A percentile compares a stretch with the other conserved stretches of the same genome.
Evolutionary conservation across 1,140 invertebrate species (phyloP).

Genomic region (Drosophila triauraria): DNA sequence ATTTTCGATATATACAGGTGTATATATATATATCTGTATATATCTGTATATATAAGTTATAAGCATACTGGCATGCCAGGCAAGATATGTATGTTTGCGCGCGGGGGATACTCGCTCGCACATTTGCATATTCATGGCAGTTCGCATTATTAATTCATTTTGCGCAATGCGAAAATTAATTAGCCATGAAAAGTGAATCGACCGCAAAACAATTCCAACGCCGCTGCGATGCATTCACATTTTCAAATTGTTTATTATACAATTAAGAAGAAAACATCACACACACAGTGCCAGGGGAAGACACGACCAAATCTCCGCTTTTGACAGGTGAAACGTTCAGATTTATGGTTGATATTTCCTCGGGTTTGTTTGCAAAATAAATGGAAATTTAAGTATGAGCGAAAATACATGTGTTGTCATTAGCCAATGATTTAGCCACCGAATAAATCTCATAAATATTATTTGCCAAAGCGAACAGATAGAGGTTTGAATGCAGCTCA

Average conservation of each 20-base stretch:
- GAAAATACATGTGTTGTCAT: conserved; percentile 62
- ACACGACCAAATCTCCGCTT: conserved; percentile 24
- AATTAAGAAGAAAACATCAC: conserved; percentile 25
- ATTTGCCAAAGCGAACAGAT: not conserved
- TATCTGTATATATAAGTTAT: conserved; percentile 6
- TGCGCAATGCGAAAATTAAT: conserved; percentile 83
- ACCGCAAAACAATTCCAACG: conserved; percentile 73
- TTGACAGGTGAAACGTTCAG: conserved; percentile 28
- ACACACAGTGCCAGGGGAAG: not conserved
- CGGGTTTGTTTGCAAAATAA: conserved; percentile 32
- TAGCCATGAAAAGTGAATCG: conserved; percentile 83
- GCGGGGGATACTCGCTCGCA: conserved; percentile 26
- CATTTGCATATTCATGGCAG: conserved; percentile 80
- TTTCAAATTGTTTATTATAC: conserved; percentile 65
- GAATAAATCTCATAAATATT: conserved; percentile 46
- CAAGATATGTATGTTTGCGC: conserved; percentile 48
- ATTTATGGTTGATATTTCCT: conserved; percentile 53
- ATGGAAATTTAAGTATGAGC: conserved; percentile 54
- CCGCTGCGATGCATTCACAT: conserved; percentile 46
- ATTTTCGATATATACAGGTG: conserved; percentile 52
- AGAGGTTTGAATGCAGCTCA: conserved; percentile 25
- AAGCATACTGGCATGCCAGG: conserved; percentile 16
- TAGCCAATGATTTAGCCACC: conserved; percentile 73
- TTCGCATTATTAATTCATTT: conserved; percentile 81
- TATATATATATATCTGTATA: conserved; percentile 10